Conservation (phyloP, 1,140 invertebrate species). For the Lutraria rhynchaena region DNA sequence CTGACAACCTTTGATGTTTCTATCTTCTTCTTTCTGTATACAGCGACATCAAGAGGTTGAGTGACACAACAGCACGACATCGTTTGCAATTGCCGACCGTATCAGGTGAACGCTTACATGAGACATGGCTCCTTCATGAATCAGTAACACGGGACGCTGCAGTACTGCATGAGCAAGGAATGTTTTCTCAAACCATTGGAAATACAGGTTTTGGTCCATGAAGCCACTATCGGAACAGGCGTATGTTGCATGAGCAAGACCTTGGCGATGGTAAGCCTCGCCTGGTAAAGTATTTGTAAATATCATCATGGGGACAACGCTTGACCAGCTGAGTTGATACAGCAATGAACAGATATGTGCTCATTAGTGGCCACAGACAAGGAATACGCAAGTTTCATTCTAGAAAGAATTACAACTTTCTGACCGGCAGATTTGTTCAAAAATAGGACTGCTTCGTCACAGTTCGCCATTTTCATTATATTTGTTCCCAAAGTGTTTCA, state of each 20-base stretch:
- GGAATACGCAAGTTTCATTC: constrained; percentile 39
- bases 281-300: constrained; percentile 34
- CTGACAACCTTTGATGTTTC: constrained; percentile 50
- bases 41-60: constrained; percentile 39
- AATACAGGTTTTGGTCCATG: constrained; percentile 43
- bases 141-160: constrained; percentile 20
- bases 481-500: too few relatives aligned
- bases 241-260: constrained; percentile 33
- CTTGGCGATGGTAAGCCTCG: constrained; percentile 7
- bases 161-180: constrained; percentile 20
- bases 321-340: constrained; percentile 35
- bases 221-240: constrained; percentile 53
- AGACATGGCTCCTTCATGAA: constrained; percentile 48
- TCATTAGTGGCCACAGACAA: constrained; percentile 34
- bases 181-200: constrained; percentile 50
- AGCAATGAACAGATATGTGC: constrained; percentile 58
- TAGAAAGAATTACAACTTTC: constrained; percentile 26
- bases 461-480: too few relatives aligned
- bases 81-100: constrained; percentile 45
- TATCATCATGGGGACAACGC: constrained; percentile 52
- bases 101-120: constrained; percentile 33
- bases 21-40: constrained; percentile 49
- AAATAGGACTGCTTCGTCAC: constrained; percentile 31
- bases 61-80: constrained; percentile 37
- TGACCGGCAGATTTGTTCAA: constrained; percentile 35